Base-by-base conservation (phyloP, 2,797 vertebrate genomes). In the Tenualosa thibaudeaui region DNA sequence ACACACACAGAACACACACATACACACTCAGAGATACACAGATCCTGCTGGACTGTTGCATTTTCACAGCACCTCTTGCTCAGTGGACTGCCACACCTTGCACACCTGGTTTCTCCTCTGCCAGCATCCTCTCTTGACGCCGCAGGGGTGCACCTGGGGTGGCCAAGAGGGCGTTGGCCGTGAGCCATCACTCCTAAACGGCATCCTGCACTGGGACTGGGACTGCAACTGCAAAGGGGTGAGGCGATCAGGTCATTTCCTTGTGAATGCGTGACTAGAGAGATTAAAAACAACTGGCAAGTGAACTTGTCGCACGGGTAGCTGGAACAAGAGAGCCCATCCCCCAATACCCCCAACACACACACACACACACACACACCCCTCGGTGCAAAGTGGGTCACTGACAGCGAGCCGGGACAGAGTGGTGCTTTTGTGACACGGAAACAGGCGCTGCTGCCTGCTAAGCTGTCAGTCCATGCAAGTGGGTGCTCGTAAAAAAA, bases 71-170 rank as follows among this genome's bases (percentile, higher is more conserved):
- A 75, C 68, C 5, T 75, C 60, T 75, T 31, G 40, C 62, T 65
- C 24, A 12, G 10, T 26, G n/a, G 26, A 7, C 60, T 68, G 65
- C 10, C 26, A 68, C 68, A 31, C 15, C 37, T 40, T 5, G 37
- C 86, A 91, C 89, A 83, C 88, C 83, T 89, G 89, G 90, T 31
- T 86, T 85, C 85, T 56, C 71, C 65, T 65, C 87, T 87, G 51
- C 46, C 1, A 2, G 56, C 4, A 83, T 81, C 9, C 84, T 88
- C 87, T 87, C 83, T 87, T 6, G 68, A 40, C 17, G 37, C 12
- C 17, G 68, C 9, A 75, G 4, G 31, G 5, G 10, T 1, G 3
- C 2, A 15, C 2, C 26, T 31, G 31, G 13, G 65, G 68, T 37
- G 31, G 1, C 13, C 12, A 26, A 26, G 51, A 9, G 51, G 81